Conservation (phyloP, 2,113 vertebrate species). For the Xiphias gladius region DNA sequence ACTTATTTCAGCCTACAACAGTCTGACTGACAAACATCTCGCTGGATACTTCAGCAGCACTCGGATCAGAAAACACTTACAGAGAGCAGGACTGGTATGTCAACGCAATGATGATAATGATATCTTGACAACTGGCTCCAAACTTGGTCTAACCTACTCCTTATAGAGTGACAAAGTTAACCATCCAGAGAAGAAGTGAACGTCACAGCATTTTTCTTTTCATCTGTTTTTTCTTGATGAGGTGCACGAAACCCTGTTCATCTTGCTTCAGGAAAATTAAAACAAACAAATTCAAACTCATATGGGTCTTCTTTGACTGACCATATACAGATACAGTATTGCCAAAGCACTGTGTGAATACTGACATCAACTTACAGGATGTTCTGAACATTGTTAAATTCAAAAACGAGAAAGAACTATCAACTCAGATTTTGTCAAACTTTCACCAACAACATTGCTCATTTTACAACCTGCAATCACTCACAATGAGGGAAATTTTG, state of each 20-base stretch:
- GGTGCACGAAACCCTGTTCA: too few species aligned
- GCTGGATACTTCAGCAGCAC: slow-evolving; percentile 92
- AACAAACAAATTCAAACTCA: too few species aligned
- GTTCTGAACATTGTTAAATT: neutral
- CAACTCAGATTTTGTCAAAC: neutral
- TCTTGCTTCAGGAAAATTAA: too few species aligned
- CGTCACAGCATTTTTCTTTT: too few species aligned
- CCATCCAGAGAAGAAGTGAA: neutral
- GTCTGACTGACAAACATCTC: slow-evolving; percentile 95
- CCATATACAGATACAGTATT: too few species aligned
- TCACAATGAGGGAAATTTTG: neutral
- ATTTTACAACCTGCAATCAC: neutral
- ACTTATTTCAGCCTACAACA: slow-evolving; percentile 90
- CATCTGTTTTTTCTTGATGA: too few species aligned
- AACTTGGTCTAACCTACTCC: neutral
- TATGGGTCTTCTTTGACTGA: too few species aligned
- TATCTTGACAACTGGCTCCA: neutral
- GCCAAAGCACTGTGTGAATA: neutral
- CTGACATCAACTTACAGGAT: neutral
- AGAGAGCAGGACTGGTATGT: slow-evolving; percentile 93
- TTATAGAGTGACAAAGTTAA: too few species aligned
- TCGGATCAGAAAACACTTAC: slow-evolving; percentile 90
- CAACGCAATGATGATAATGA: neutral
- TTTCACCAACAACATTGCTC: neutral
- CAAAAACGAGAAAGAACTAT: neutral